Conservation (phyloP, 23 tunicate species). For the Trididemnum clinides region DNA sequence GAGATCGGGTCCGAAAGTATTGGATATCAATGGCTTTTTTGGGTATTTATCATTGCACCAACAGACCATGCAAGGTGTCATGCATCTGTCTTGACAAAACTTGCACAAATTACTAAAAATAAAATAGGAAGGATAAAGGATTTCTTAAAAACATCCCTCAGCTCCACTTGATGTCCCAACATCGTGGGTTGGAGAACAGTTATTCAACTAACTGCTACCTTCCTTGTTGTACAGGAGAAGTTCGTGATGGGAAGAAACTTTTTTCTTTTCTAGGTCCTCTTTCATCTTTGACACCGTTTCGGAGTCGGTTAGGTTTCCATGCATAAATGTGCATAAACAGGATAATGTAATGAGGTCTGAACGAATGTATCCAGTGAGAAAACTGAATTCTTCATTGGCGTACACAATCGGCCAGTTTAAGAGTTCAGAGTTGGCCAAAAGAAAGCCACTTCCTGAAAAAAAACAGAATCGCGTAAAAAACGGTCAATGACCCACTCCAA, state of each 20-base stretch:
- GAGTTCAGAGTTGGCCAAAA: slow-evolving; percentile 86
- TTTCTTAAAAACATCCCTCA: too few relatives aligned
- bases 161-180: too few relatives aligned
- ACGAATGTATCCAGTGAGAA: slow-evolving; percentile 79
- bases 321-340: slow-evolving; percentile 83
- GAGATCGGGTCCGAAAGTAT: too few relatives aligned
- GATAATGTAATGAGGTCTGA: slow-evolving; percentile 78
- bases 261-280: slow-evolving; percentile 57
- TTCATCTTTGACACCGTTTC: slow-evolving; percentile 59
- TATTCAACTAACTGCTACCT: too few relatives aligned
- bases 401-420: slow-evolving; percentile 96
- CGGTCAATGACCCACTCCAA: not conserved
- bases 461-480: too few relatives aligned
- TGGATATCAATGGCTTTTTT: too few relatives aligned
- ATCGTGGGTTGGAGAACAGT: too few relatives aligned
- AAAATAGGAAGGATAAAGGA: too few relatives aligned
- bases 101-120: too few relatives aligned
- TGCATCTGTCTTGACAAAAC: too few relatives aligned
- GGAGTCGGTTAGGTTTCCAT: slow-evolving; percentile 61
- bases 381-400: slow-evolving; percentile 86
- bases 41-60: too few relatives aligned
- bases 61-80: too few relatives aligned
- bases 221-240: slow-evolving; percentile 63
- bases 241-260: slow-evolving; percentile 36
- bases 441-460: slow-evolving; percentile 59